Evolutionary conservation across 2,888 invertebrate species (phyloP), one percentile per base, ranked within the genome.

Genomic region (Andrena flavipes): DNA sequence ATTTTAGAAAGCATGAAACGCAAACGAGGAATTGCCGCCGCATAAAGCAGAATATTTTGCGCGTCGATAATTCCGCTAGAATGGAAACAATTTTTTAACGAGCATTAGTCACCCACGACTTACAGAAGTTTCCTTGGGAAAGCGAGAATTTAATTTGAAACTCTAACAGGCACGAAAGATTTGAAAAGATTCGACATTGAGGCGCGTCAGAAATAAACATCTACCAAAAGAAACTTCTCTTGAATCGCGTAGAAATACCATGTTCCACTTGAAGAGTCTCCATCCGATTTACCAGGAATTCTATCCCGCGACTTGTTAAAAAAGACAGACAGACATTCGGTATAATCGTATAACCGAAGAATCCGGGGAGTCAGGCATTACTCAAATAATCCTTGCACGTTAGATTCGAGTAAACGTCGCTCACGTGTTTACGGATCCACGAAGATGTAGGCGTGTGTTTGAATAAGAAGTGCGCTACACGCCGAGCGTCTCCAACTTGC

Each of bases 351-450:
- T 26, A 71, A 54, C 26, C 42, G 29, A 54, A 1, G 48, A 26
- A 56, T 42, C 42, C 42, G 56, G 10, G 26, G 33, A 23, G 2
- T 30, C 10, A 16, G 8, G n/a, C 30, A 56, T 67, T 54, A 49
- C 2, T 23, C 68, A 79, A 78, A 79, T 72, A 80, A 78, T 72
- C 33, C 23, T 67, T 48, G 71, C 51, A 23, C 71, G 62, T 23
- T 48, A 49, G 62, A 33, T 71, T 16, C 29, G 30, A 1, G 48
- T 33, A 63, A 80, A 67, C 67, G 62, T 73, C 42, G 65, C 48
- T 56, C 56, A 23, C 26, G 48, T 63, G 35, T 79, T 68, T 68
- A 72, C 35, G 13, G 3, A 42, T 16, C 67, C 26, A 2, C 51
- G 62, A 74, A 60, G 59, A 54, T 29, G 54, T 64, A 29, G 0